These are phyloP conservation scores for Parnassius mnemosyne DNA, from an alignment of 2,888 invertebrate species.

Conservation along the genomic window DNA sequence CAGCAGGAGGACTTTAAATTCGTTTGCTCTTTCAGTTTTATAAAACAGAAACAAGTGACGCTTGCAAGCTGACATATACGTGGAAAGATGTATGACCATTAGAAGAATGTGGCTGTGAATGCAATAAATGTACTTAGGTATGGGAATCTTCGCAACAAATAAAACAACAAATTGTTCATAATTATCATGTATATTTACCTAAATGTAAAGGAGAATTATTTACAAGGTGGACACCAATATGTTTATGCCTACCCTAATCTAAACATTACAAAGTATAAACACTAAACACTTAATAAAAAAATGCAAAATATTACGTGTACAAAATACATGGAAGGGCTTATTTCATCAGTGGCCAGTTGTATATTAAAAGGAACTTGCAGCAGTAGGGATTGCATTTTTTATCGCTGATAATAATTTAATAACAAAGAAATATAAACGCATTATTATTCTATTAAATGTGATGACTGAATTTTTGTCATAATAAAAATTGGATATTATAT, in stretches of 20 bases:
- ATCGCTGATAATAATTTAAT: no score
- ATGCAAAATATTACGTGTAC: constrained; percentile 19
- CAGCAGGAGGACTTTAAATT: no score
- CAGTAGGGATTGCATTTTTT: not conserved
- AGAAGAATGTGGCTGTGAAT: no score
- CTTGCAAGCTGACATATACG: no score
- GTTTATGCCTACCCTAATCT: constrained; percentile 60
- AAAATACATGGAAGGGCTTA: constrained; percentile 23
- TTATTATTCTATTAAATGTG: no score
- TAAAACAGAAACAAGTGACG: no score
- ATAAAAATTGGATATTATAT: no score
- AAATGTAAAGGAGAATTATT: constrained; percentile 79
- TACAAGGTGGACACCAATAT: constrained; percentile 76
- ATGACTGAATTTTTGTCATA: no score
- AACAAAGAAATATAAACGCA: no score
- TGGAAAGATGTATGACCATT: no score
- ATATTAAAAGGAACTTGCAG: constrained; percentile 13
- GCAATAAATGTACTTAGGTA: no score
- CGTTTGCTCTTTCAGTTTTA: no score
- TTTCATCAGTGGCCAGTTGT: constrained; percentile 23
- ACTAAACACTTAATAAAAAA: constrained; percentile 36
- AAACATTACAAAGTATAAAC: constrained; percentile 36
- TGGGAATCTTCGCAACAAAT: constrained; percentile 37
- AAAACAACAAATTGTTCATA: constrained; percentile 55
- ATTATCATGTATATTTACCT: constrained; percentile 76